Evolutionary conservation across 2,888 invertebrate species (phyloP).

Genomic region (Physocephala rufipes): DNA sequence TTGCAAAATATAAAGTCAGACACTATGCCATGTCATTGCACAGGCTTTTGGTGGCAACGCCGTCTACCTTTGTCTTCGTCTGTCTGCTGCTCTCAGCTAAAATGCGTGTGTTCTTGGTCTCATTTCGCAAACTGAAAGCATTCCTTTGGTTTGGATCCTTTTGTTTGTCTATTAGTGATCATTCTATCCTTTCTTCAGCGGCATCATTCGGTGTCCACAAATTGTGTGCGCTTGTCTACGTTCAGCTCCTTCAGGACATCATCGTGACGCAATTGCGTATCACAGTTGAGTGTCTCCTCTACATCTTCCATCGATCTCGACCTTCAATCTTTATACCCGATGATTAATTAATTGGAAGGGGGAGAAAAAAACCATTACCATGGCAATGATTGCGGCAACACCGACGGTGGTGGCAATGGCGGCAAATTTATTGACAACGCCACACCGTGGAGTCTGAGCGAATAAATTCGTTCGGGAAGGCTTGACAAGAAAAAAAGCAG

Average conservation of each 20-base stretch:
- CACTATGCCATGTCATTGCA: too few species aligned
- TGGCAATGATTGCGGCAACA: neutral
- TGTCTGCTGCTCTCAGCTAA: neutral
- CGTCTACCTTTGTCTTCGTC: neutral
- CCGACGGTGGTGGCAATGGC: neutral
- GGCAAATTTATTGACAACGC: slow-evolving; percentile 24
- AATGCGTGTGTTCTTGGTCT: slow-evolving; percentile 20
- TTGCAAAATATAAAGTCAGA: neutral
- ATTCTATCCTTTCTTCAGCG: too few species aligned
- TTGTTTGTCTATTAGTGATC: too few species aligned
- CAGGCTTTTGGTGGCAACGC: neutral
- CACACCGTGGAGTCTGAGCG: neutral
- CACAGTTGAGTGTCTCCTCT: neutral
- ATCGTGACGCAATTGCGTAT: slow-evolving; percentile 15
- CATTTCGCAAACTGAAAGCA: neutral
- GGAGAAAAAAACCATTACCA: too few species aligned
- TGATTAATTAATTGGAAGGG: slow-evolving; percentile 27
- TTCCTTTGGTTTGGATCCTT: neutral
- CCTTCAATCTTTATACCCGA: slow-evolving; percentile 6
- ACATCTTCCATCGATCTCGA: slow-evolving; percentile 5
- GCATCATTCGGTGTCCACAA: too few species aligned
- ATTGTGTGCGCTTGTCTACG: neutral
- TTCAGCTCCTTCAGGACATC: too few species aligned
- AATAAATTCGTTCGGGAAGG: slow-evolving; percentile 6
- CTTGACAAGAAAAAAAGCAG: neutral